Conservation (phyloP, 2,797 vertebrate species). For the Choloepus didactylus region DNA sequence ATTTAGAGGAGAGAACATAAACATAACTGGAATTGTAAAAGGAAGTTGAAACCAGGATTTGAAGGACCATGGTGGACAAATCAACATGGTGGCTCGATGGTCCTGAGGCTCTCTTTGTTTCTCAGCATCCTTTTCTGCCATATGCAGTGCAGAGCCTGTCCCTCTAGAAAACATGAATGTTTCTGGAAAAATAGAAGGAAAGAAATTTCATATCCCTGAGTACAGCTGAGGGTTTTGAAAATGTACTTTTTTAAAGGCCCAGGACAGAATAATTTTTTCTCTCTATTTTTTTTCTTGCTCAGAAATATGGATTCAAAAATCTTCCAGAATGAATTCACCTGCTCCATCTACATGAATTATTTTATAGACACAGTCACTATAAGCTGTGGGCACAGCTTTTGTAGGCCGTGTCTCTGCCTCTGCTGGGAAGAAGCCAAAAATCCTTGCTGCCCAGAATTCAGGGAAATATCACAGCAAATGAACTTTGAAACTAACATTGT, state of each 20-base stretch:
- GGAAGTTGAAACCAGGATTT: neutral
- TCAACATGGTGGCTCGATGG: neutral
- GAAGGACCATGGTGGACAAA: neutral
- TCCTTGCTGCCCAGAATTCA: neutral
- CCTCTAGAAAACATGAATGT: too few relatives aligned
- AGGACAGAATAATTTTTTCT: neutral
- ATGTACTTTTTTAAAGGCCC: neutral
- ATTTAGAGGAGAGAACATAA: neutral
- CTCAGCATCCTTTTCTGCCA: neutral
- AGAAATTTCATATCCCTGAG: neutral
- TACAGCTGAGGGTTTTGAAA: neutral
- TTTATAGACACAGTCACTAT: too few relatives aligned
- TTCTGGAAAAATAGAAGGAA: neutral
- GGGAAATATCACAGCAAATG: neutral
- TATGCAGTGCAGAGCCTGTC: neutral
- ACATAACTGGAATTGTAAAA: neutral
- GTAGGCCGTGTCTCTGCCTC: too few relatives aligned
- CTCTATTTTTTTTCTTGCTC: neutral
- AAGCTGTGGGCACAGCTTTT: too few relatives aligned
- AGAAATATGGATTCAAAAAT: neutral
- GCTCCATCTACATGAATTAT: neutral
- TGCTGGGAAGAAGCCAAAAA: neutral
- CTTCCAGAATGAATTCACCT: neutral
- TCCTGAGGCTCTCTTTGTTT: neutral
- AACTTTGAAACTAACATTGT: neutral